phyloP scores from a whole-genome alignment of 2,113 vertebrate species.

The Bujurquina vittata region DNA sequence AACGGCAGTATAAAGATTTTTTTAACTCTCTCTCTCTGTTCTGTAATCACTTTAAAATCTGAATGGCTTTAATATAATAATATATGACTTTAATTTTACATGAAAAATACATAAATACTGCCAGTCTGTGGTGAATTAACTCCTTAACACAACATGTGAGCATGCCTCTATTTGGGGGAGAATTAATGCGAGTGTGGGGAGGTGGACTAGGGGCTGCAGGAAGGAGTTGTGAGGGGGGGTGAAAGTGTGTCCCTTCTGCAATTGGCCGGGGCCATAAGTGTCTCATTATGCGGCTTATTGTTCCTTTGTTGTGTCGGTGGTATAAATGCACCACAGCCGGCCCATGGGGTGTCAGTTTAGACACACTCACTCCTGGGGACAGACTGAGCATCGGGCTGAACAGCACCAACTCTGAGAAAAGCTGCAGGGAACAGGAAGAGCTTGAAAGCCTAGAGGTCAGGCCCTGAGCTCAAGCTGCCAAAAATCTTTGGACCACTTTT shows the following conservation, averaged over 20 bases:
- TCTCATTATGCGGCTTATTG: constrained; percentile 85
- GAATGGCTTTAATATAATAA: too few relatives aligned
- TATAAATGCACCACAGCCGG: constrained; percentile 81
- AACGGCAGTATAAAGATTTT: rapidly evolving
- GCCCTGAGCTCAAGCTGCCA: not conserved
- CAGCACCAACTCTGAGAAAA: constrained; percentile 19
- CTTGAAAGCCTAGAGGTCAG: not conserved
- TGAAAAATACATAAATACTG: not conserved
- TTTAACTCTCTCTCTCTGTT: not conserved
- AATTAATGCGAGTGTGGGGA: constrained; percentile 65
- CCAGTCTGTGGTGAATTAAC: constrained; percentile 2
- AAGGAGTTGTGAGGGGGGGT: constrained; percentile 62
- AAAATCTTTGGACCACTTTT: not conserved
- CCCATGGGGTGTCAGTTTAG: constrained; percentile 66
- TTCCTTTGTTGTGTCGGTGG: constrained; percentile 80
- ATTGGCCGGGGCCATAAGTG: constrained; percentile 82
- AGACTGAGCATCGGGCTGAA: constrained; percentile 30
- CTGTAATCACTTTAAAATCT: not conserved
- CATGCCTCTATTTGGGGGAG: constrained; percentile 40
- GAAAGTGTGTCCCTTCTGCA: constrained; percentile 80
- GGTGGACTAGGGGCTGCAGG: constrained; percentile 61
- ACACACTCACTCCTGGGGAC: constrained; percentile 46
- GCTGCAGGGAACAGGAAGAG: constrained; percentile 1
- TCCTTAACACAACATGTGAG: constrained; percentile 60
- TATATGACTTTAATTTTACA: too few relatives aligned